Conservation (phyloP, 1,140 invertebrate genomes). For the Lamellibrachia luymesi region DNA sequence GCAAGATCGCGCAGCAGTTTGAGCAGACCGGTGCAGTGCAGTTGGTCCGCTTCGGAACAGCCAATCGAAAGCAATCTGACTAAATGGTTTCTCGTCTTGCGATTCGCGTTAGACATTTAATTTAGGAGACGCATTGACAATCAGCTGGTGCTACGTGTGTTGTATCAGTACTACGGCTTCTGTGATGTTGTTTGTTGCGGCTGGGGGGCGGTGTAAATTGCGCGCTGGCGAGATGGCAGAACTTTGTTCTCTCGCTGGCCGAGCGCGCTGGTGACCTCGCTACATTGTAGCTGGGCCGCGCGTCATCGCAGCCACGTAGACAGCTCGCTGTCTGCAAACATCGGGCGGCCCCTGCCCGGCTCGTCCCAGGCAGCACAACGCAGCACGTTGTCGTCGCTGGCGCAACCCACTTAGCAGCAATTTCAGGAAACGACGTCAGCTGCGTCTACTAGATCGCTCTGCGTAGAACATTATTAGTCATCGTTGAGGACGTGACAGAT, state of each 20-base stretch:
- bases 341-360: no score
- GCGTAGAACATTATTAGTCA: neutral
- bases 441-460: neutral
- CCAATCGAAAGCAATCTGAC: neutral
- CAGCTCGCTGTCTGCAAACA: neutral
- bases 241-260: neutral
- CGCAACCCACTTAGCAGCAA: neutral
- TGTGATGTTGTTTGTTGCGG: neutral
- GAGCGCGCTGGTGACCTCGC: neutral
- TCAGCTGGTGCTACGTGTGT: neutral
- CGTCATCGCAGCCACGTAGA: neutral
- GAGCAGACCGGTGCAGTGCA: neutral
- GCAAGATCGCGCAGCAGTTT: neutral
- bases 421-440: neutral
- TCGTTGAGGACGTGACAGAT: neutral
- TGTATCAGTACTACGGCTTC: neutral
- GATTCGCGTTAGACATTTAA: neutral
- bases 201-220: neutral
- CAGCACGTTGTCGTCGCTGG: neutral
- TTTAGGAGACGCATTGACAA: neutral
- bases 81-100: slow-evolving; percentile 4
- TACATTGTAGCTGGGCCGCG: neutral
- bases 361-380: neutral
- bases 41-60: neutral
- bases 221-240: neutral